Evolutionary conservation across 1,140 invertebrate species (phyloP).

Genomic region (Zaprionus capensis): DNA sequence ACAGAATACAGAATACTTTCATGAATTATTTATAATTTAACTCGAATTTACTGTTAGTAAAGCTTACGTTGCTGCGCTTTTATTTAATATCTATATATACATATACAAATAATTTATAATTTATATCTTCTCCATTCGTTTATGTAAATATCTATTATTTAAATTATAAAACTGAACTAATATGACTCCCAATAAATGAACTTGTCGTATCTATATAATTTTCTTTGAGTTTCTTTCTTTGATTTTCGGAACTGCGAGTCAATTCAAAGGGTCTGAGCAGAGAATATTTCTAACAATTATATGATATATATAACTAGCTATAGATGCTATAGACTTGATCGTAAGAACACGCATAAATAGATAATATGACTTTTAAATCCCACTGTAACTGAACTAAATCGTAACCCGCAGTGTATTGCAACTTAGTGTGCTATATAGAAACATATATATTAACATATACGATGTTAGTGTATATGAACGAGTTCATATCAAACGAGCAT

Average conservation of each 20-base stretch:
- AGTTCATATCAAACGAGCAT: conserved; percentile 64
- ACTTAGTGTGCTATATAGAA: conserved; percentile 59
- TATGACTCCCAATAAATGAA: conserved; percentile 77
- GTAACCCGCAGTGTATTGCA: conserved; percentile 15
- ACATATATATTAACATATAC: conserved; percentile 33
- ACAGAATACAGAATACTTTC: conserved; percentile 20
- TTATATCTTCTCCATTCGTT: conserved; percentile 69
- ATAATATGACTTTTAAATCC: conserved; percentile 37
- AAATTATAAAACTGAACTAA: conserved; percentile 61
- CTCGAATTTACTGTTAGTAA: conserved; percentile 76
- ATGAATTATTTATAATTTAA: conserved; percentile 57
- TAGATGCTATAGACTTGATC: conserved; percentile 46
- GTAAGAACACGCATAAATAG: conserved; percentile 42
- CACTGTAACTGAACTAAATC: conserved; percentile 41
- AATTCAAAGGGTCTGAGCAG: conserved; percentile 58
- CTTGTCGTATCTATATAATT: conserved; percentile 52
- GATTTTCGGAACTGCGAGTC: conserved; percentile 48
- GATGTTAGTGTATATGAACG: conserved; percentile 23
- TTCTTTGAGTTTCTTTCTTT: conserved; percentile 7
- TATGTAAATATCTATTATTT: conserved; percentile 72
- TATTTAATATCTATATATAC: conserved; percentile 37
- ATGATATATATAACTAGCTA: conserved; percentile 21
- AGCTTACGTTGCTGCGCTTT: conserved; percentile 38
- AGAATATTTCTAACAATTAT: conserved; percentile 41
- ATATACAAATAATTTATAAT: conserved; percentile 24